A percentile compares a stretch with the other conserved stretches of the same genome.
These are phyloP conservation scores for Pyrocoelia pectoralis DNA, from an alignment of 2,888 invertebrate genomes.

Conservation along the genomic window DNA sequence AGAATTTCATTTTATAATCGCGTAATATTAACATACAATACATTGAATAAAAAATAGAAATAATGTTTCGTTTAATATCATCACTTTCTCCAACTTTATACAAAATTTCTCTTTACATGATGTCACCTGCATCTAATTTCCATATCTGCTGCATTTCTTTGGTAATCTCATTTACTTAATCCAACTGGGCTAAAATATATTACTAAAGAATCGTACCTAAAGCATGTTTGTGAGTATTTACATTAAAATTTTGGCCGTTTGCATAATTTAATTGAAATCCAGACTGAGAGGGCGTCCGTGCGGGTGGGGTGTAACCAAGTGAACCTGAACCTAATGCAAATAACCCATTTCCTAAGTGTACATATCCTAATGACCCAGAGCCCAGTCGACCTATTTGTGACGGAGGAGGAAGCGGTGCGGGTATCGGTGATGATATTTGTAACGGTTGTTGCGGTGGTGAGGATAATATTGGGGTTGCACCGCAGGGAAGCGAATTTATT, in stretches of 20 bases:
- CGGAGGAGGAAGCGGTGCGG: conserved; percentile 24
- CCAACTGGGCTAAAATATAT: too few species aligned
- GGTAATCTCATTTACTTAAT: too few species aligned
- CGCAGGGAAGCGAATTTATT: not conserved
- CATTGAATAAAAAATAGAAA: too few species aligned
- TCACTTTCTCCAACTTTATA: too few species aligned
- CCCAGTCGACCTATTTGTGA: conserved; percentile 52
- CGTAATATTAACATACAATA: too few species aligned
- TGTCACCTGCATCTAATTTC: too few species aligned
- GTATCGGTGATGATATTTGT: conserved; percentile 11
- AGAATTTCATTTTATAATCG: too few species aligned
- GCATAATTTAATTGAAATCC: not conserved
- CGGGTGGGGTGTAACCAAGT: conserved; percentile 49
- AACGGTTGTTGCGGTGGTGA: not conserved
- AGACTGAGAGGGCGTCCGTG: not conserved
- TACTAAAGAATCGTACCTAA: too few species aligned
- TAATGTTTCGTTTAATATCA: too few species aligned
- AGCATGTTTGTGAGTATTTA: too few species aligned
- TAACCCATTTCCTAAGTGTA: conserved; percentile 53
- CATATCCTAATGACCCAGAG: conserved; percentile 56
- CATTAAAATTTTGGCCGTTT: not conserved
- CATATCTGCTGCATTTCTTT: too few species aligned
- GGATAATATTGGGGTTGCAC: not conserved
- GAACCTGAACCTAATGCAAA: conserved; percentile 56
- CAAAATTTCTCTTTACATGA: too few species aligned